Conservation (phyloP, 2,113 vertebrate genomes). For the Cardinalis cardinalis region DNA sequence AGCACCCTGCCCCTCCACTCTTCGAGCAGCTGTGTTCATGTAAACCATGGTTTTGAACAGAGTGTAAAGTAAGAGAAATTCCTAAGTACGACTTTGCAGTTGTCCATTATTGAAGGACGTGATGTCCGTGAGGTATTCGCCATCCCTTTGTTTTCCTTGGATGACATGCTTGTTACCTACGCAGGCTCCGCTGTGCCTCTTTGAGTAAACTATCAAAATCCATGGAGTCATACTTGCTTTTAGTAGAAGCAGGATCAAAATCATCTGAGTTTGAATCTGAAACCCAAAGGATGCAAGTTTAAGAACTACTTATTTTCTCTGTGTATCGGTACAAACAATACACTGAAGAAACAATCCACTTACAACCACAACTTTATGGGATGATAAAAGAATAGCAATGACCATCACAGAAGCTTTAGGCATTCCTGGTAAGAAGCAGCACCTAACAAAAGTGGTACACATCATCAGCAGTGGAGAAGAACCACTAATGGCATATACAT, state of each 20-base stretch:
- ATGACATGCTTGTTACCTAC: conserved; percentile 87
- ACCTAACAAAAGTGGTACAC: neutral
- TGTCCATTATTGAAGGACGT: conserved; percentile 83
- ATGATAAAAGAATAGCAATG: neutral
- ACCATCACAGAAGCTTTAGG: neutral
- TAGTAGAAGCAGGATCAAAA: conserved; percentile 97
- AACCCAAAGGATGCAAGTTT: conserved; percentile 49
- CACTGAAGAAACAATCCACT: neutral
- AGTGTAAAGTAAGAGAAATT: conserved; percentile 86
- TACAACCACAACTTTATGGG: neutral
- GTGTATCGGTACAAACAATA: accelerated
- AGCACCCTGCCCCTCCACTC: conserved; percentile 70
- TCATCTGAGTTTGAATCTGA: conserved; percentile 95
- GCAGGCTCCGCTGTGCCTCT: conserved; percentile 95
- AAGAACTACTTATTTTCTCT: neutral
- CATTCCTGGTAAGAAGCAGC: neutral
- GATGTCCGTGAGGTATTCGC: conserved; percentile 80
- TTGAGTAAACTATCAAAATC: conserved; percentile 99
- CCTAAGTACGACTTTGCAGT: conserved; percentile 77
- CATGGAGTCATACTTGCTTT: conserved; percentile 99
- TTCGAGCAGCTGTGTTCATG: conserved; percentile 94
- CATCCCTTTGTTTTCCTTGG: conserved; percentile 69
- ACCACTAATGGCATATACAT: neutral
- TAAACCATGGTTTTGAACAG: conserved; percentile 92
- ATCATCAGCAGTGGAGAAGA: neutral